Conservation (phyloP, 2,113 vertebrate species). For the Arizona elegans region DNA sequence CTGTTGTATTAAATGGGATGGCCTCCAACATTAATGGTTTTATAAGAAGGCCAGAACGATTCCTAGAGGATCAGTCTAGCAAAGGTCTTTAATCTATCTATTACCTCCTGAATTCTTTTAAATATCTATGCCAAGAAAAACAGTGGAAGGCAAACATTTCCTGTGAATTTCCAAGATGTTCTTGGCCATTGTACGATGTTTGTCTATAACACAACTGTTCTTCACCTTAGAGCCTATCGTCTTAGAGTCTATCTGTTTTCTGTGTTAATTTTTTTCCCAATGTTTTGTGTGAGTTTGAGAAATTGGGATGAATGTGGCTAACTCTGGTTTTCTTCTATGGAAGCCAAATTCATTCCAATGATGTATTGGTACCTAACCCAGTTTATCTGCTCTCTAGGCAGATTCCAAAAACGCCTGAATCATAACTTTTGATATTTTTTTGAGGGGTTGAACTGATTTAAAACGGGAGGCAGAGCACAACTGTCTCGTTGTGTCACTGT, state of each 20-base stretch:
- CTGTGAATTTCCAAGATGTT: neutral
- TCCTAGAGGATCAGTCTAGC: no score
- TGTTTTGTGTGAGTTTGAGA: neutral
- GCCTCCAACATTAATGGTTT: no score
- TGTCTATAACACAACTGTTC: neutral
- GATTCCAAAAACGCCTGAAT: neutral
- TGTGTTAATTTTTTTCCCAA: neutral
- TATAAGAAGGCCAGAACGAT: no score
- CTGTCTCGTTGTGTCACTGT: conserved; percentile 44
- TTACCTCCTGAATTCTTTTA: no score
- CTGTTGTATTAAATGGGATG: no score
- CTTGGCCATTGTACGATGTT: neutral
- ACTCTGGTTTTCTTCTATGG: neutral
- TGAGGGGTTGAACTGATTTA: neutral
- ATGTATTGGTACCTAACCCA: neutral
- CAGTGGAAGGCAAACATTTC: neutral
- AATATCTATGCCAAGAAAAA: neutral
- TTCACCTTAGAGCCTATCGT: neutral
- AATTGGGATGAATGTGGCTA: neutral
- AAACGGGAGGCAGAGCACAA: neutral
- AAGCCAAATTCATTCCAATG: neutral
- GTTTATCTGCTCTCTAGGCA: neutral
- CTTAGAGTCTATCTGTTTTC: neutral
- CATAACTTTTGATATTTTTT: neutral
- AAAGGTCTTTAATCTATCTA: no score